These are phyloP conservation scores for Gulo gulo DNA, from an alignment of 2,113 vertebrate species.

Conservation along the genomic window DNA sequence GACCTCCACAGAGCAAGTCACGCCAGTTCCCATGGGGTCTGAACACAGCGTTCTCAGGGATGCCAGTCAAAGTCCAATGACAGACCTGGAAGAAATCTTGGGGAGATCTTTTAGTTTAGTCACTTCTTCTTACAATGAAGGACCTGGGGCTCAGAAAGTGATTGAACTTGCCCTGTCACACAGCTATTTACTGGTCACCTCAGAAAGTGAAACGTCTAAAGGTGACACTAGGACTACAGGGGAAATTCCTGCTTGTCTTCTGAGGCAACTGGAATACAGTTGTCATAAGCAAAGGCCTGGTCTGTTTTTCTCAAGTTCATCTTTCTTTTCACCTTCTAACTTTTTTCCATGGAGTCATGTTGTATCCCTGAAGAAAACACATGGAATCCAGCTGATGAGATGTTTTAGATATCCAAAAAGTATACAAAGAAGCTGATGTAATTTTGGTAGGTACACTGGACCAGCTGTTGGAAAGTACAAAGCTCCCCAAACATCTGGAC, in stretches of 20 bases:
- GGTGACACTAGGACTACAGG: neutral
- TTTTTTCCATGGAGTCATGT: neutral
- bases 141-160: neutral
- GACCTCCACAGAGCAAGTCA: constrained; percentile 52
- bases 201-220: neutral
- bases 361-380: neutral
- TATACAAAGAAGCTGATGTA: neutral
- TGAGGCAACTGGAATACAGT: neutral
- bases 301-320: neutral
- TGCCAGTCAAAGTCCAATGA: neutral
- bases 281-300: neutral
- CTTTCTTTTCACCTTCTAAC: constrained; percentile 25
- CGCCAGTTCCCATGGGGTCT: constrained; percentile 14
- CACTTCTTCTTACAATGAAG: neutral
- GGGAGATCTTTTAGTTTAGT: neutral
- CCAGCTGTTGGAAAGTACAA: constrained; percentile 4
- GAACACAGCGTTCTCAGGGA: constrained; percentile 17
- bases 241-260: neutral
- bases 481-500: constrained; percentile 19
- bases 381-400: neutral
- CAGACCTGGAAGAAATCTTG: neutral
- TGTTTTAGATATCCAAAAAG: constrained; percentile 23
- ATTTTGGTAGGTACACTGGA: neutral
- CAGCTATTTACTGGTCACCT: neutral
- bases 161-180: neutral